Evolutionary conservation across 2,888 invertebrate genomes (phyloP).

Genomic region (Hydroisotoma schaefferi): DNA sequence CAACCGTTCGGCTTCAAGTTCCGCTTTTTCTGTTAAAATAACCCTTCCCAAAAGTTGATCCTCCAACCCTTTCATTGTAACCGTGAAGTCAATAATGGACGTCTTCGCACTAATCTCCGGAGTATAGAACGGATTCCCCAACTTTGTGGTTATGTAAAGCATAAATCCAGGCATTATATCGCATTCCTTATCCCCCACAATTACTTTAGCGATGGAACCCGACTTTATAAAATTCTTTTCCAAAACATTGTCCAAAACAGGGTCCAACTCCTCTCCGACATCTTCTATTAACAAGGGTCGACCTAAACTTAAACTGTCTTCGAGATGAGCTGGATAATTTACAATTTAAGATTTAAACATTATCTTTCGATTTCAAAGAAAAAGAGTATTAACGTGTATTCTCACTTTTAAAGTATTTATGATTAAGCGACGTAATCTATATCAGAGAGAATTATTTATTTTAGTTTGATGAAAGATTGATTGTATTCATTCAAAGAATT

Average conservation of each 20-base stretch:
- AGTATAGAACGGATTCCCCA: constrained; percentile 93
- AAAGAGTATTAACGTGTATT: too few species aligned
- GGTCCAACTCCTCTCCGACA: constrained; percentile 89
- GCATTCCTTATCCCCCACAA: constrained; percentile 93
- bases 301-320: constrained; percentile 81
- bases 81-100: constrained; percentile 95
- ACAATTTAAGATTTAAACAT: too few species aligned
- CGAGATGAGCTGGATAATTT: constrained; percentile 83
- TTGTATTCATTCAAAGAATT: not conserved
- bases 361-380: too few species aligned
- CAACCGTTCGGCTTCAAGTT: constrained; percentile 89
- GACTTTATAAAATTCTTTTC: constrained; percentile 98
- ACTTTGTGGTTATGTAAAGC: constrained; percentile 92
- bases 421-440: constrained; percentile 86
- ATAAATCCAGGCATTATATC: constrained; percentile 91
- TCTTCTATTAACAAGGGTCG: constrained; percentile 90
- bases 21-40: constrained; percentile 93
- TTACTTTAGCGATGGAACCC: constrained; percentile 87
- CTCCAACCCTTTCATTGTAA: constrained; percentile 92
- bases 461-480: too few species aligned
- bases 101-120: constrained; percentile 96
- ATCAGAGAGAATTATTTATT: too few species aligned
- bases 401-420: constrained; percentile 97
- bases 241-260: constrained; percentile 91
- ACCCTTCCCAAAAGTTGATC: constrained; percentile 89